Percentiles rank a stretch among this genome's conserved stretches.
Evolutionary conservation across 2,113 vertebrate genomes (phyloP).

Genomic region (Sphaerodactylus townsendi): DNA sequence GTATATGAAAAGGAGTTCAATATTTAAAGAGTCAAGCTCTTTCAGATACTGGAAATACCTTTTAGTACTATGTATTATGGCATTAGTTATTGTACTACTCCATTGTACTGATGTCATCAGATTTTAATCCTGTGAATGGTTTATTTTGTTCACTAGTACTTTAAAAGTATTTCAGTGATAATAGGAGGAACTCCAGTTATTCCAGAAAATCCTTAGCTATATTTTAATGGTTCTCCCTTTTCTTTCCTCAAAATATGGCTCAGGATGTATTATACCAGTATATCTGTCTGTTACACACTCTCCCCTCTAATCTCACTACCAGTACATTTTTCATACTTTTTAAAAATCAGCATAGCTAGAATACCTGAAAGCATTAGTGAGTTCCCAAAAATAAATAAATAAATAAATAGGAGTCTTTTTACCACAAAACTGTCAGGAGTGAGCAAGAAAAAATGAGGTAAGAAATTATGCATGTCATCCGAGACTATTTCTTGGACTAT

Average conservation of each 20-base stretch:
- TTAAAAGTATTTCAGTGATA: too few relatives aligned
- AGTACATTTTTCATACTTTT: neutral
- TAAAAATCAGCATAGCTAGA: neutral
- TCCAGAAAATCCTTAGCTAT: too few relatives aligned
- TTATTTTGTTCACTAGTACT: too few relatives aligned
- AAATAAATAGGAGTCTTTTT: neutral
- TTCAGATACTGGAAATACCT: neutral
- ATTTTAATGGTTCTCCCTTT: too few relatives aligned
- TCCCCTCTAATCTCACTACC: neutral
- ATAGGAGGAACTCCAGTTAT: too few relatives aligned
- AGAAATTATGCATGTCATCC: neutral
- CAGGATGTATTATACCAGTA: too few relatives aligned
- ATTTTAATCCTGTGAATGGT: too few relatives aligned
- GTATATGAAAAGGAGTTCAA: neutral
- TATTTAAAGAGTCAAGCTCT: neutral
- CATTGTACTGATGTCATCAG: too few relatives aligned
- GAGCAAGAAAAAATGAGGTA: neutral
- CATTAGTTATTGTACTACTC: neutral
- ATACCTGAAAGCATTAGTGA: neutral
- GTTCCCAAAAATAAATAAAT: neutral
- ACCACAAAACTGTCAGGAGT: neutral
- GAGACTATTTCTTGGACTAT: neutral
- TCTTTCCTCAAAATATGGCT: too few relatives aligned
- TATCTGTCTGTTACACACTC: too few relatives aligned
- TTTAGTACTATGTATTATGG: neutral